Conservation (phyloP, 2,113 vertebrate species). For the Dermatemys mawii region DNA sequence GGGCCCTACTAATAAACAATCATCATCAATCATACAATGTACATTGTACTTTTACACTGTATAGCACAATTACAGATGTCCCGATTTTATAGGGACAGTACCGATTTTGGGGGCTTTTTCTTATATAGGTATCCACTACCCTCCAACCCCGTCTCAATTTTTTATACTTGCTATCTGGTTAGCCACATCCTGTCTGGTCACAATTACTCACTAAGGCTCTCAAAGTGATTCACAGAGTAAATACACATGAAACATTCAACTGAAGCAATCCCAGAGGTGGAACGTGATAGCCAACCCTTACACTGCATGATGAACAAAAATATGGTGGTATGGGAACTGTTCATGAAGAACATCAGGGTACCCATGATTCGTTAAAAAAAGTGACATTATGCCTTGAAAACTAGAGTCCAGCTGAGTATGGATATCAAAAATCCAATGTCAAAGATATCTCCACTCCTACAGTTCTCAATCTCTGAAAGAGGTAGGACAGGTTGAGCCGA, state of each 20-base stretch:
- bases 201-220: neutral
- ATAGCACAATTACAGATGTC: neutral
- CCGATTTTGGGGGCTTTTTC: too few relatives aligned
- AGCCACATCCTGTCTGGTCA: too few relatives aligned
- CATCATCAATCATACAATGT: neutral
- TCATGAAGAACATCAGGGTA: neutral
- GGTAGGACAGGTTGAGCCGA: neutral
- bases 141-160: too few relatives aligned
- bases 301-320: fast-evolving
- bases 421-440: neutral
- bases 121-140: too few relatives aligned
- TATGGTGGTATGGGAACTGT: neutral
- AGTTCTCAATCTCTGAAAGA: neutral
- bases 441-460: neutral
- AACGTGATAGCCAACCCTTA: neutral
- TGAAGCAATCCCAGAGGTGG: neutral
- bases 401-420: too few relatives aligned
- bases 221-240: neutral
- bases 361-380: neutral
- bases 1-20: neutral
- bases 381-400: too few relatives aligned
- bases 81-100: too few relatives aligned
- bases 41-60: neutral
- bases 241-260: fast-evolving
- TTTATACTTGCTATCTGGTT: too few relatives aligned